Evolutionary conservation across 2,888 invertebrate species (phyloP).

Genomic region (Eugnorisma glareosa): DNA sequence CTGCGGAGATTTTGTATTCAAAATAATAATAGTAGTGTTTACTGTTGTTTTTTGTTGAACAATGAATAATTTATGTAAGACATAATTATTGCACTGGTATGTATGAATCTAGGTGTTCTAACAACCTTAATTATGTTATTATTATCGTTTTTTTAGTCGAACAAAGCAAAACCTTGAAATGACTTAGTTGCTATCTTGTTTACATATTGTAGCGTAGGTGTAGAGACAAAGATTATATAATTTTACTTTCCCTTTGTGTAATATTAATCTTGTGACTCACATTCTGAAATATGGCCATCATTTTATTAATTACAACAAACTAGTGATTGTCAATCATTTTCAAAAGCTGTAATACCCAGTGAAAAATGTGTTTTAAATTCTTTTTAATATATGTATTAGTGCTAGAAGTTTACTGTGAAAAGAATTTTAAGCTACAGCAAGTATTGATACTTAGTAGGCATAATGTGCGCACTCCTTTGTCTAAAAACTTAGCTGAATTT

Average conservation of each 20-base stretch:
- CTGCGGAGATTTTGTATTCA: background rate
- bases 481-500: conserved; percentile 73
- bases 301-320: background rate
- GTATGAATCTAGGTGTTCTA: conserved; percentile 6
- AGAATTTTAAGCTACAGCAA: conserved; percentile 70
- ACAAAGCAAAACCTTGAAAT: background rate
- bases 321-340: background rate
- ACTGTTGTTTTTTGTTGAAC: conserved; percentile 1
- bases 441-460: conserved; percentile 82
- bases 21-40: background rate
- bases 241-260: conserved; percentile 54
- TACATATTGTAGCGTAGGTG: conserved; percentile 20
- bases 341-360: background rate
- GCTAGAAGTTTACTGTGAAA: conserved; percentile 46
- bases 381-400: conserved; percentile 42
- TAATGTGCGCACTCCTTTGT: conserved; percentile 81
- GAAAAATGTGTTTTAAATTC: conserved; percentile 42
- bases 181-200: conserved; percentile 25
- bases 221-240: conserved; percentile 43
- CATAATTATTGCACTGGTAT: conserved; percentile 9
- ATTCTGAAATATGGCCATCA: conserved; percentile 1
- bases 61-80: background rate
- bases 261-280: conserved; percentile 25
- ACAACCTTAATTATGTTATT: background rate
- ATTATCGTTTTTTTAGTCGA: background rate